Percentiles rank a stretch among this genome's conserved stretches.
Evolutionary conservation across 2,888 invertebrate genomes (phyloP).

Genomic region (Microplitis deprimator): DNA sequence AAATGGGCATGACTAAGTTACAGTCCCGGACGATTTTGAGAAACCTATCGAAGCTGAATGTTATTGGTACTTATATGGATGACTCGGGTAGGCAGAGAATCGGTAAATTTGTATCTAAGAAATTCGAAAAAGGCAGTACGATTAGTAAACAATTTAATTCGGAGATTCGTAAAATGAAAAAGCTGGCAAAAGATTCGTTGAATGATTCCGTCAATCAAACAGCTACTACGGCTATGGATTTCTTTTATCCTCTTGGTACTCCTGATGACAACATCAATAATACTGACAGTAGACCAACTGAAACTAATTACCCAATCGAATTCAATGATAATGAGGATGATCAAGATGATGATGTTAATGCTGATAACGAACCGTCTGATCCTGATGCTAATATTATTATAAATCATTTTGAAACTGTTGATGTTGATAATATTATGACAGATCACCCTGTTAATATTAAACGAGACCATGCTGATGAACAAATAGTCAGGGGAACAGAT

Average conservation of each 20-base stretch:
- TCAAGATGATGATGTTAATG: background rate
- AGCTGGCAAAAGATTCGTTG: slow-evolving; percentile 54
- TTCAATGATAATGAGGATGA: background rate
- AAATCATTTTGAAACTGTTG: background rate
- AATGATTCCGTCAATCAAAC: slow-evolving; percentile 14
- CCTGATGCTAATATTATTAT: background rate
- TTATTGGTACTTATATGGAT: slow-evolving; percentile 73
- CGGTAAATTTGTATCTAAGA: slow-evolving; percentile 70
- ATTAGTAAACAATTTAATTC: slow-evolving; percentile 62
- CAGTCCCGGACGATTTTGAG: slow-evolving; percentile 72
- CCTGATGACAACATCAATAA: background rate
- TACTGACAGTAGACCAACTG: background rate
- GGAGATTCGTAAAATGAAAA: slow-evolving; percentile 66
- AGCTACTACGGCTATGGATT: slow-evolving; percentile 2
- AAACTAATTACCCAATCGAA: background rate
- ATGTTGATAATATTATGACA: background rate
- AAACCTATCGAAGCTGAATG: slow-evolving; percentile 69
- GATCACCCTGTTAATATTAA: background rate
- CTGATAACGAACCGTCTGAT: background rate
- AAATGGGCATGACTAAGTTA: slow-evolving; percentile 71
- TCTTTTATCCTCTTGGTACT: slow-evolving; percentile 1
- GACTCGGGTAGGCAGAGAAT: slow-evolving; percentile 75
- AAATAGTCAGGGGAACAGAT: background rate
- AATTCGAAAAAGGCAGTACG: slow-evolving; percentile 61
- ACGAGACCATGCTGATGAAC: background rate